These are phyloP conservation scores for Lasioglossum figueresi DNA, from an alignment of 2,888 invertebrate genomes.

Conservation along the genomic window DNA sequence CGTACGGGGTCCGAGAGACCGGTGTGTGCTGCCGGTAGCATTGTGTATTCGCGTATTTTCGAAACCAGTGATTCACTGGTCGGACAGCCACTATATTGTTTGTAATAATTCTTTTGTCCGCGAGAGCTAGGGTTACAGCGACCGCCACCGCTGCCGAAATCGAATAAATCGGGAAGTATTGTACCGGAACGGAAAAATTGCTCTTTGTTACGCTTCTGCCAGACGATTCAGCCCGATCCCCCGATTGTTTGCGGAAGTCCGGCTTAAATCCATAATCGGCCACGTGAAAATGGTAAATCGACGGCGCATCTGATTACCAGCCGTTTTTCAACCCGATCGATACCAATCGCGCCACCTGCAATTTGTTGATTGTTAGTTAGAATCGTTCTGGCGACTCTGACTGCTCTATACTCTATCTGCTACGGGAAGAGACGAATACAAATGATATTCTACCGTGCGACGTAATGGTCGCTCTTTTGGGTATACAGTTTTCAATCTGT, in stretches of 20 bases:
- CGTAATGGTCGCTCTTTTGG: not conserved
- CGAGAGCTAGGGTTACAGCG: constrained; percentile 21
- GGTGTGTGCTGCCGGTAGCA: not conserved
- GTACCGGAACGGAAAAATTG: constrained; percentile 26
- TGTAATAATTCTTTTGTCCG: constrained; percentile 52
- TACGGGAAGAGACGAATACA: not conserved
- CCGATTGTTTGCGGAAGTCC: constrained; percentile 36
- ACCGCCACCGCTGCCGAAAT: not conserved
- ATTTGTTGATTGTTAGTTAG: not conserved
- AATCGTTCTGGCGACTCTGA: not conserved
- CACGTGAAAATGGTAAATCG: constrained; percentile 43
- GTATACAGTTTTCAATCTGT: not conserved
- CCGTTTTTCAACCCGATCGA: not conserved
- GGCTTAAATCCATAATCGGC: constrained; percentile 33
- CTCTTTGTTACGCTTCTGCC: constrained; percentile 40
- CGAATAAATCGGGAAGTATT: constrained; percentile 52
- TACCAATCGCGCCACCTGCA: not conserved
- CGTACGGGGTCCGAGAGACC: not conserved
- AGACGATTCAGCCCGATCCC: constrained; percentile 23
- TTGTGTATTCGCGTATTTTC: constrained; percentile 22
- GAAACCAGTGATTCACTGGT: constrained; percentile 9
- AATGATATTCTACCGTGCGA: not conserved
- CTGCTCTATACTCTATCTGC: not conserved
- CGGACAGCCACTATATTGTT: constrained; percentile 38
- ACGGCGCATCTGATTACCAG: not conserved